Evolutionary conservation across 2,888 invertebrate species (phyloP), one percentile per base, ranked within the genome.

Genomic region (Bibio marci): DNA sequence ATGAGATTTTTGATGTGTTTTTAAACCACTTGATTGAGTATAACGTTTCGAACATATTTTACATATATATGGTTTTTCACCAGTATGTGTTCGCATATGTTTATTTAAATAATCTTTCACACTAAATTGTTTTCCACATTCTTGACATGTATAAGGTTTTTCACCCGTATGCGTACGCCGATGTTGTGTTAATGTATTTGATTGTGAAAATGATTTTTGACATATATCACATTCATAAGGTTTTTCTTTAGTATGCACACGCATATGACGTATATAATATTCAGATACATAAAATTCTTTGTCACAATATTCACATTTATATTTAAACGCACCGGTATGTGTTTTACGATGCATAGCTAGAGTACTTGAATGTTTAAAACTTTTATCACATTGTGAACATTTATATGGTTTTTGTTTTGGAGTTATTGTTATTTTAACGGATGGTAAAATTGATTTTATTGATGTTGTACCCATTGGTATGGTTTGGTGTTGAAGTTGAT

Each of bases 31-130:
- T 6, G 28, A 17, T 30, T 37, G 37, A 1, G 37, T 30, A 17
- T 37, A 37, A 8, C 28, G 27, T 19, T 37, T 37, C 2, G 15
- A 13, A n/a, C 35, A 35, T 15, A 37, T 3, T n/a, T 37, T 17
- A 30, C 30, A 37, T n/a, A 17, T 18, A 13, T 28, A 30, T 19
- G 30, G 30, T 13, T 37, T 37, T 19, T 37, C 37, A 3, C 37
- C 37, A 5, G 37, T 37, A 13, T 37, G 37, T 2, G 27, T 27
- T 30, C 59, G 58, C 57, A 58, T 58, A 57, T 58, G 58, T 55
- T 59, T 59, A 57, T 58, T 57, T 56, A 59, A 56, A 56, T 59
- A 59, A 54, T 59, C 58, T 55, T 58, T 57, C 52, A 59, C 59
- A 54, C 58, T 59, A 57, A 58, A 58, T 54, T 56, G 53, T 57